phyloP scores from a whole-genome alignment of 2,797 vertebrate species.

The Garrulus glandarius region DNA sequence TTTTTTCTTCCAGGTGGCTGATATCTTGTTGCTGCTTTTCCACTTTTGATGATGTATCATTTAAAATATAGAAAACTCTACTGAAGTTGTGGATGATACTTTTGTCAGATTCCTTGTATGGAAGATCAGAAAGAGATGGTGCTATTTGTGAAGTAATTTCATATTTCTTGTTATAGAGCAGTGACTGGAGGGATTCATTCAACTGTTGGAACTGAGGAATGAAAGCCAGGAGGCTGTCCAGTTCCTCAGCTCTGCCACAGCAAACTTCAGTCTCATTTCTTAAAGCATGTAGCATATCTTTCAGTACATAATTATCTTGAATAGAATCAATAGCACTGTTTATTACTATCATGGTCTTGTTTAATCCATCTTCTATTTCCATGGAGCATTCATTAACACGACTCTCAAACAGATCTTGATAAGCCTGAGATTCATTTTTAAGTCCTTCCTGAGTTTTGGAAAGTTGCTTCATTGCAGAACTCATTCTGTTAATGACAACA shows the following conservation, averaged over 20 bases:
- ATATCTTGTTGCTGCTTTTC: constrained; percentile 53
- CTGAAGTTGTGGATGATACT: constrained; percentile 23
- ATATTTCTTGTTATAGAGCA: constrained; percentile 39
- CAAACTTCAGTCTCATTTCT: constrained; percentile 40
- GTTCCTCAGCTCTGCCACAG: constrained; percentile 52
- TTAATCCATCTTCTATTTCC: constrained; percentile 79
- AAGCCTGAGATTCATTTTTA: constrained; percentile 67
- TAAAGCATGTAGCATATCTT: constrained; percentile 14
- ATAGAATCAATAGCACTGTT: constrained; percentile 78
- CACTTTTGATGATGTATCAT: constrained; percentile 48
- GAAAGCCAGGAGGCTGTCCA: constrained; percentile 62
- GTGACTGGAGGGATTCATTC: constrained; percentile 71
- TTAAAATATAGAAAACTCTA: constrained; percentile 63
- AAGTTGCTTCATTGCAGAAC: constrained; percentile 62
- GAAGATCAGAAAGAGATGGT: constrained; percentile 5
- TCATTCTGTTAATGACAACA: constrained; percentile 46
- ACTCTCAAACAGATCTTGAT: constrained; percentile 60
- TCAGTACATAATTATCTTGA: constrained; percentile 74
- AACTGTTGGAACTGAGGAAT: constrained; percentile 65
- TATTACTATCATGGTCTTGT: constrained; percentile 78
- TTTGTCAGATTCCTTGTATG: background rate
- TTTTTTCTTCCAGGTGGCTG: constrained; percentile 56
- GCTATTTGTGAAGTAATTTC: constrained; percentile 32
- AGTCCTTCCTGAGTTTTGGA: constrained; percentile 65
- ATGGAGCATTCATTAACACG: constrained; percentile 63